Base-by-base conservation (phyloP, 2,797 vertebrate species). In the Hyperoplus immaculatus region DNA sequence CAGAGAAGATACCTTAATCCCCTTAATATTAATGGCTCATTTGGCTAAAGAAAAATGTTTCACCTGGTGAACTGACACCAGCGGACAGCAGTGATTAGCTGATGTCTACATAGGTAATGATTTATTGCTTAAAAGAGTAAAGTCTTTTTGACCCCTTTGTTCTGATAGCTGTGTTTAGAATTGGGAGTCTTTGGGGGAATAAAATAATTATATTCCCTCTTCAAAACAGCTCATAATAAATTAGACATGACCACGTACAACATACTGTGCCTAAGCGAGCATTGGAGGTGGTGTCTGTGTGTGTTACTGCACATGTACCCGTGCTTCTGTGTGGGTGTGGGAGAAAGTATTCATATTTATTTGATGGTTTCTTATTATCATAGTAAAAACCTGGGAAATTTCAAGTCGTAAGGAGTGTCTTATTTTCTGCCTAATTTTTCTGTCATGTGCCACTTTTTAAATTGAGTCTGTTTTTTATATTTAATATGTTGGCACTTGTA, bases 1-100 rank as follows among this genome's bases (percentile, higher is more conserved):
- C 91, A 93, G 88, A 88, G 78, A 90, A 89, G 55, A 86, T 75
- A 88, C 66, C 77, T 80, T 91, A 93, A 93, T 93, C 81, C 90
- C 29, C 81, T 77, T 73, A 82, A 87, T 94, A 92, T 95, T 94
- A 94, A 92, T 93, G 77, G 87, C 86, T 94, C 80, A 92, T 94
- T 95, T 93, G 88, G 89, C 81, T 15, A 65, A 88, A 91, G 84
- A 87, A 92, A 91, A 91, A 82, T 80, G 87, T 88, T 92, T 89
- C 66, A 85, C 80, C 81, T 69, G 64, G 70, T 91, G 84, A 92
- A 89, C 75, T 89, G 90, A 92, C 91, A 92, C 89, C 89, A 82
- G 76, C 53, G 75, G 90, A 91, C 87, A 85, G 77, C 61, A 61
- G 82, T 87, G 90, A 94, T 93, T 89, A 94, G 80, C 87, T 80